These are phyloP conservation scores for Petrocephalus microphthalmus DNA, from an alignment of 2,113 vertebrate species.

Conservation along the genomic window DNA sequence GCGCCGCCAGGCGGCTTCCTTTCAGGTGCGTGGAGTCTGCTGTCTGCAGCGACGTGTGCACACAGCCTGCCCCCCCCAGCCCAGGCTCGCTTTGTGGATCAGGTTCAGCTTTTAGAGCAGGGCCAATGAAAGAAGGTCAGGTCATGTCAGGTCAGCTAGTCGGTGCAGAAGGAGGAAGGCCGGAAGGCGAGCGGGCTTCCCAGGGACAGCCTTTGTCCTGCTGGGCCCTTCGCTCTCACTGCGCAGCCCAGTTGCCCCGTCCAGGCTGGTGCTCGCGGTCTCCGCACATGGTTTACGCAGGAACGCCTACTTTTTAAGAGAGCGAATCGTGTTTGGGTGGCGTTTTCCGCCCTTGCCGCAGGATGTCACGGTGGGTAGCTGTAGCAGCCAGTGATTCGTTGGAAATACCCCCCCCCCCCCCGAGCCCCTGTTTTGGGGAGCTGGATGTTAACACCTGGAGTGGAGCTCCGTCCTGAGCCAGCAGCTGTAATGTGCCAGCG, in stretches of 20 bases:
- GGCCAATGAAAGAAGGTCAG: not conserved
- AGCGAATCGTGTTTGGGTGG: not conserved
- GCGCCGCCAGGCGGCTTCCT: slow-evolving; percentile 68
- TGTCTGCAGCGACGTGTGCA: slow-evolving; percentile 65
- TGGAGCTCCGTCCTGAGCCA: not conserved
- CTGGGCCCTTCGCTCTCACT: not conserved
- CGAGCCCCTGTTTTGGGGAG: not conserved
- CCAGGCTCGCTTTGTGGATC: not conserved
- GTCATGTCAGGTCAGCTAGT: not conserved
- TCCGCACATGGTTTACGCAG: not conserved
- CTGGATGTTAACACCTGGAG: not conserved
- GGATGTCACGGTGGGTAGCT: slow-evolving; percentile 2
- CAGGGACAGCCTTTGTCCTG: not conserved
- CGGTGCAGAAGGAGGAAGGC: not conserved
- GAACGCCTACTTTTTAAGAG: not conserved
- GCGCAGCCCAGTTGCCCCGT: not conserved
- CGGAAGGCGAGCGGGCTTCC: not conserved
- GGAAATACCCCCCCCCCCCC: not conserved
- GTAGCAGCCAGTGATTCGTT: not conserved
- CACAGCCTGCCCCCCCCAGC: not conserved
- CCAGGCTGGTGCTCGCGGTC: not conserved
- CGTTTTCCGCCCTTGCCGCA: not conserved
- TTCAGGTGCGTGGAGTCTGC: slow-evolving; percentile 79
- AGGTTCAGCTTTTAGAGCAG: not conserved
- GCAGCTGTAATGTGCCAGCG: not conserved